Base-by-base conservation (phyloP, 2,888 invertebrate species). In the Agrotis clavis region DNA sequence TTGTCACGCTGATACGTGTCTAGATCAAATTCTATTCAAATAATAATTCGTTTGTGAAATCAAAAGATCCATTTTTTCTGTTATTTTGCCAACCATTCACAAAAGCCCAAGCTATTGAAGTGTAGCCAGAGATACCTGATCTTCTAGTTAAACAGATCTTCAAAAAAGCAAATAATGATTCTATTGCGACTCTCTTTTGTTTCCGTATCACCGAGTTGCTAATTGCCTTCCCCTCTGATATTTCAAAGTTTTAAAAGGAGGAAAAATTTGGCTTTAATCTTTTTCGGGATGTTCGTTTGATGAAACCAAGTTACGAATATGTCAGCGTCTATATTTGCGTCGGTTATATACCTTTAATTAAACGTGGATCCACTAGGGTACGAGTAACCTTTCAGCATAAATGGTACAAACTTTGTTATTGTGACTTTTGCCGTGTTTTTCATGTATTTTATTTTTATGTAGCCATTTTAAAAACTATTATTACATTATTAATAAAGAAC, bases 311-410 rank as follows among this genome's bases (percentile, higher is more conserved):
- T 75, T 73, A 63, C 51, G 25, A 47, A 62, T 63, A 79, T 48
- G 57, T 48, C 74, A 63, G 57, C 19, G 50, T 41, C 16, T 74
- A 74, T 79, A 74, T 79, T 79, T 75, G 74, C 62, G 57, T 53
- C 50, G 13, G 50, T 59, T 62, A 18, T 41, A 47, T 51, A 35
- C 35, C 51, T 51, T 4, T 79, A 21, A 60, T 59, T 19, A 11
- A 51, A 79, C 57, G 4, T 19, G 56, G 18, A 56, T 57, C 19
- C 51, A n/a, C 56, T 51, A 73, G 35, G 0, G 35, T 41, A 41
- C 41, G 11, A 45, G 14, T 18, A 50, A 47, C 51, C 62, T 63
- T 79, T 79, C 19, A 57, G 47, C 19, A 6, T 51, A 13, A 18
- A 47, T 9, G 25, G 21, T 25, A 47, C 25, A 25, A 61, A 78